A percentile compares a stretch with the other conserved stretches of the same genome.
phyloP scores from a whole-genome alignment of 2,797 vertebrate genomes.

The Percopsis omiscomaycus region DNA sequence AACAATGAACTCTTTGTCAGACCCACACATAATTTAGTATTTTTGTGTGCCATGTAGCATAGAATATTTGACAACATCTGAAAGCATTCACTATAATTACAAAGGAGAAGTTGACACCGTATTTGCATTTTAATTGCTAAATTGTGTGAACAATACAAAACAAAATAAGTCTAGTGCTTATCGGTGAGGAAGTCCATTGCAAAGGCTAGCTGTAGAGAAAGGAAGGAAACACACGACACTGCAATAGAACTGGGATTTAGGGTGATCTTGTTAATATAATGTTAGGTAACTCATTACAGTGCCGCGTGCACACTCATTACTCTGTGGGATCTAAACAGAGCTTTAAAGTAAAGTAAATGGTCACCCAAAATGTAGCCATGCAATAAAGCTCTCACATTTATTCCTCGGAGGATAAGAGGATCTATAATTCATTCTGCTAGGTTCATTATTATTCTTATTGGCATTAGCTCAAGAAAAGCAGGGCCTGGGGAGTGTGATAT shows the following conservation, averaged over 20 bases:
- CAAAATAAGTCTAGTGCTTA: slow-evolving; percentile 23
- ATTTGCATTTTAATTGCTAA: slow-evolving; percentile 40
- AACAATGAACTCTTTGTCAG: slow-evolving; percentile 6
- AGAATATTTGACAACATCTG: slow-evolving; percentile 2
- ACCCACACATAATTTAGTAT: slow-evolving; percentile 5
- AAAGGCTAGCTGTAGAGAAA: slow-evolving; percentile 32
- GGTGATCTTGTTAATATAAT: slow-evolving; percentile 32
- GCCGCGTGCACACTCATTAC: slow-evolving; percentile 47
- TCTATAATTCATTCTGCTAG: slow-evolving; percentile 69
- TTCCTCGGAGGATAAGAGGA: slow-evolving; percentile 50
- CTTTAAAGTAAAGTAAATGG: slow-evolving; percentile 56
- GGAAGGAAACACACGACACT: slow-evolving; percentile 16
- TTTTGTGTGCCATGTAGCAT: slow-evolving; percentile 14
- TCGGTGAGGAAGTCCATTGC: slow-evolving; percentile 32
- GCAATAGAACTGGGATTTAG: slow-evolving; percentile 10
- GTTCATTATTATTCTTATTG: slow-evolving; percentile 71
- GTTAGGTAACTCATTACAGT: slow-evolving; percentile 48
- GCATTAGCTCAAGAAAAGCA: slow-evolving; percentile 40
- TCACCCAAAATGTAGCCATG: slow-evolving; percentile 33
- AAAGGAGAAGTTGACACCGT: slow-evolving; percentile 7
- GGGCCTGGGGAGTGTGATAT: slow-evolving; percentile 52
- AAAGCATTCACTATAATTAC: slow-evolving; percentile 12
- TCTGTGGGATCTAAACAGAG: slow-evolving; percentile 44
- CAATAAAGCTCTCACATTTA: slow-evolving; percentile 53
- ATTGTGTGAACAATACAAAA: slow-evolving; percentile 16